phyloP scores from a whole-genome alignment of 2,113 vertebrate genomes.

The Trichechus manatus region DNA sequence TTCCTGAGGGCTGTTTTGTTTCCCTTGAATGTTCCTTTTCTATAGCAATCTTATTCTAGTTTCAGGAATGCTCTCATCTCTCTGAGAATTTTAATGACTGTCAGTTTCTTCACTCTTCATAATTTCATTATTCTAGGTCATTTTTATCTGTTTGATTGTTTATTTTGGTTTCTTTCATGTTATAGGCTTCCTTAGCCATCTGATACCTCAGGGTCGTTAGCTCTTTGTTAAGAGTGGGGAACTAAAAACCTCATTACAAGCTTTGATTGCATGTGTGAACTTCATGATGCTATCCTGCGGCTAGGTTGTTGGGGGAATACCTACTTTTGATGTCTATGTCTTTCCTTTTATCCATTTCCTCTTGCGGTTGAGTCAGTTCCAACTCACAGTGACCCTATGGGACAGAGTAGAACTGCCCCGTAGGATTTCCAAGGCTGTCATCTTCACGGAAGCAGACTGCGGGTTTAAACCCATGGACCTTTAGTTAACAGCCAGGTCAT shows the following conservation, averaged over 20 bases:
- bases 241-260: not conserved
- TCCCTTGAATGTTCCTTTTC: not conserved
- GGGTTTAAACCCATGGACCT: no score
- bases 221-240: not conserved
- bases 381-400: no score
- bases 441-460: no score
- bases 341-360: not conserved
- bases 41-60: not conserved
- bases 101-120: not conserved
- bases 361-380: no score
- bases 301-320: not conserved
- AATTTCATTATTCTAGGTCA: constrained; percentile 10
- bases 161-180: not conserved
- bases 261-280: not conserved
- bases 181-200: not conserved
- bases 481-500: not conserved
- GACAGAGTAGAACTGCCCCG: no score
- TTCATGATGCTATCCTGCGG: not conserved
- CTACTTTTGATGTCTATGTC: not conserved
- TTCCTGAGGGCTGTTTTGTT: constrained; percentile 42
- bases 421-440: no score
- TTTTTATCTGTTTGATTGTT: not conserved
- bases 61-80: constrained; percentile 35
- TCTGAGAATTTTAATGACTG: constrained; percentile 27
- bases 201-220: not conserved